Evolutionary conservation across 2,113 vertebrate species (phyloP).

Genomic region (Gulo gulo): DNA sequence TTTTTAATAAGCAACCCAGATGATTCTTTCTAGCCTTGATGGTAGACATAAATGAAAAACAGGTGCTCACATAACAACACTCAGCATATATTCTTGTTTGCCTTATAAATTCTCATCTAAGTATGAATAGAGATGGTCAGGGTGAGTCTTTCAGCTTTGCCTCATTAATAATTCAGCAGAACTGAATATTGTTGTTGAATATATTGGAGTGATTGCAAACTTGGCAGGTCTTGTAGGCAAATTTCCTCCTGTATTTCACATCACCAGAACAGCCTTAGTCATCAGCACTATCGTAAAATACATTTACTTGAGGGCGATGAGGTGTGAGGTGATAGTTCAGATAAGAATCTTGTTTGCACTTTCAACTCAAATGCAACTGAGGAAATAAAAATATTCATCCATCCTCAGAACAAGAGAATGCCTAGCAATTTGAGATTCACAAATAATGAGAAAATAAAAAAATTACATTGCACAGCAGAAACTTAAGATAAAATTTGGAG

Average conservation of each 20-base stretch:
- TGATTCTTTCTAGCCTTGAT: conserved; percentile 10
- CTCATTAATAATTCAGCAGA: conserved; percentile 65
- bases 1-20: background rate
- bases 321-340: background rate
- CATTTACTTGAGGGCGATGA: background rate
- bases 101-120: conserved; percentile 51
- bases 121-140: conserved; percentile 35
- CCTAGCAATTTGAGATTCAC: background rate
- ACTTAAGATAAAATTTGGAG: background rate
- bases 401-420: background rate
- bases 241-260: conserved; percentile 48
- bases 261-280: conserved; percentile 2
- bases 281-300: background rate
- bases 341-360: background rate
- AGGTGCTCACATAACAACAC: background rate
- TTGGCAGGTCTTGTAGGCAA: conserved; percentile 26
- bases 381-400: background rate
- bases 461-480: background rate
- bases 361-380: conserved; percentile 7
- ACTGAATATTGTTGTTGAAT: conserved; percentile 34
- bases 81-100: conserved; percentile 44
- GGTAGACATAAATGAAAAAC: conserved; percentile 25
- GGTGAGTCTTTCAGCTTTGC: conserved; percentile 1
- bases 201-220: conserved; percentile 38
- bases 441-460: background rate